A percentile compares a stretch with the other conserved stretches of the same genome.
These are phyloP conservation scores for Epsilonema sp. DNA, from an alignment of 2,888 invertebrate genomes.

Conservation along the genomic window DNA sequence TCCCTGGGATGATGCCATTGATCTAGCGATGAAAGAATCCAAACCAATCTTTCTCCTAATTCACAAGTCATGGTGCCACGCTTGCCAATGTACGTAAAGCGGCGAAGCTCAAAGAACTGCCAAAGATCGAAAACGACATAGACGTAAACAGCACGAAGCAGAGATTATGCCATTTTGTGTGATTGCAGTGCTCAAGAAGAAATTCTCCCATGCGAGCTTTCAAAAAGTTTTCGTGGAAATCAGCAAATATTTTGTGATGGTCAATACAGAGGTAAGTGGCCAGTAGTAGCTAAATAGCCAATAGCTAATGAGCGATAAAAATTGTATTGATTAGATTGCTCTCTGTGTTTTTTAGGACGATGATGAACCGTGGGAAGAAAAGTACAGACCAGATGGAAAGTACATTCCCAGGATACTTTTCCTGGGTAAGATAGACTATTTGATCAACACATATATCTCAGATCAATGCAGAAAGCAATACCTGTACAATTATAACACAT, in stretches of 20 bases:
- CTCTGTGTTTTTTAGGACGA: too few relatives aligned
- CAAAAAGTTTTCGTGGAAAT: background rate
- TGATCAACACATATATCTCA: too few relatives aligned
- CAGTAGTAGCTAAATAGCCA: too few relatives aligned
- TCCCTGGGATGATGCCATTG: constrained; percentile 18
- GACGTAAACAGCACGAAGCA: too few relatives aligned
- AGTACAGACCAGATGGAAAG: constrained; percentile 33
- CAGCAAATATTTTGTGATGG: constrained; percentile 32
- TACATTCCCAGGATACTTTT: constrained; percentile 35
- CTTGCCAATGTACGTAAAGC: constrained; percentile 29
- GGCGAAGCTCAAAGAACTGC: too few relatives aligned
- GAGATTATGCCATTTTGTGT: too few relatives aligned
- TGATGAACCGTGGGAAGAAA: constrained; percentile 31
- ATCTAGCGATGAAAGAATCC: constrained; percentile 20
- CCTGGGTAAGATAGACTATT: constrained; percentile 28
- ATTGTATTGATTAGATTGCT: constrained; percentile 1
- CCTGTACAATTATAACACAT: too few relatives aligned
- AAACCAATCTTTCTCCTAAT: constrained; percentile 34
- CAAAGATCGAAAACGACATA: too few relatives aligned
- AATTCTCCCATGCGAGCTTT: background rate
- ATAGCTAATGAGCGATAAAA: too few relatives aligned
- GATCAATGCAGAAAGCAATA: too few relatives aligned
- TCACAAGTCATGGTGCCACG: constrained; percentile 36
- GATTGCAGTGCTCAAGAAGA: background rate
- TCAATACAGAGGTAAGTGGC: constrained; percentile 31